Percentiles rank a stretch among this genome's conserved stretches.
Conservation (phyloP, 2,888 invertebrate species). For the Anoncus sp. region DNA sequence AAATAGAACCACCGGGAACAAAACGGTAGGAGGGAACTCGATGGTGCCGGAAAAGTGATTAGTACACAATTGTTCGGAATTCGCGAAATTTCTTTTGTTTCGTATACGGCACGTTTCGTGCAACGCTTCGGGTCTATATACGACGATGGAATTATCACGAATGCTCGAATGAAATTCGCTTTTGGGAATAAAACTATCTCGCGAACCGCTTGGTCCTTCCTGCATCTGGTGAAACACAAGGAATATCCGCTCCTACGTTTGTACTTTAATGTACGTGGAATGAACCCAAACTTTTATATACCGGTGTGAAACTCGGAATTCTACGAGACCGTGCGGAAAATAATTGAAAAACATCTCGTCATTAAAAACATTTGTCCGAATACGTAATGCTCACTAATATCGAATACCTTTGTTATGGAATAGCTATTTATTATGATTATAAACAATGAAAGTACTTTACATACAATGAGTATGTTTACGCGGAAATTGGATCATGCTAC, state of each 20-base stretch:
- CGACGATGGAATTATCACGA: slow-evolving; percentile 46
- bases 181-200: slow-evolving; percentile 36
- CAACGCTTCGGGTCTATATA: not conserved
- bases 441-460: too few relatives aligned
- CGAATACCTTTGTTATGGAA: too few relatives aligned
- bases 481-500: too few relatives aligned
- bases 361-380: not conserved
- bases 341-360: not conserved
- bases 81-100: slow-evolving; percentile 61
- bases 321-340: slow-evolving; percentile 8
- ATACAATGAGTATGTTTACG: too few relatives aligned
- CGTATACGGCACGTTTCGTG: slow-evolving; percentile 19
- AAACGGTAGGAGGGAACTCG: slow-evolving; percentile 53
- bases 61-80: slow-evolving; percentile 62
- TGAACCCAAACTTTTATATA: slow-evolving; percentile 1
- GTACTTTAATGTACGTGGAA: slow-evolving; percentile 10
- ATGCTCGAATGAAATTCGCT: slow-evolving; percentile 39
- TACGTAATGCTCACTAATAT: too few relatives aligned
- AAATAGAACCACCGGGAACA: slow-evolving; percentile 51
- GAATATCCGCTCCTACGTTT: slow-evolving; percentile 6
- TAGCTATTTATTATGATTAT: too few relatives aligned
- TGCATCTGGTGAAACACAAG: not conserved
- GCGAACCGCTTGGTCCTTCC: slow-evolving; percentile 22
- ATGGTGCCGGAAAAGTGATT: slow-evolving; percentile 58
- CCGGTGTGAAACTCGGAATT: slow-evolving; percentile 1